phyloP scores from a whole-genome alignment of 1,140 invertebrate species.

The Tetragnatha versicolor region DNA sequence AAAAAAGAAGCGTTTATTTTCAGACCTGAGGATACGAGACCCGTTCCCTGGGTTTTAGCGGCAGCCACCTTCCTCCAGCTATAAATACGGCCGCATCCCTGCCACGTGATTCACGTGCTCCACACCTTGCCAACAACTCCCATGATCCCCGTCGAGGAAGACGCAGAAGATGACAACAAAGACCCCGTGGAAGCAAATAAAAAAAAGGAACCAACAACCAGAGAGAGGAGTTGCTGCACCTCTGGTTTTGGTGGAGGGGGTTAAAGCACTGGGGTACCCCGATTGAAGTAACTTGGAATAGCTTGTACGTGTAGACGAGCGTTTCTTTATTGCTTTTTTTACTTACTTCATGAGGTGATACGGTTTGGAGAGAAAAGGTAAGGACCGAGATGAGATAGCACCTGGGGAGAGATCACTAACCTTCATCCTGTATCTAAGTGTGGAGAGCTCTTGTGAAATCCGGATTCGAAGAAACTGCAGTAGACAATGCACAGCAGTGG shows the following conservation, averaged over 20 bases:
- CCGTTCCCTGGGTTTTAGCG: slow-evolving; percentile 8
- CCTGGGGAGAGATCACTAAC: slow-evolving; percentile 42
- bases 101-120: slow-evolving; percentile 29
- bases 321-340: slow-evolving; percentile 1
- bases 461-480: too few relatives aligned
- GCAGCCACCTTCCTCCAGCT: not conserved
- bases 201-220: not conserved
- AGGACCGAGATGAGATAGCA: slow-evolving; percentile 30
- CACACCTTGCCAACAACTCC: slow-evolving; percentile 20
- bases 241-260: slow-evolving; percentile 11
- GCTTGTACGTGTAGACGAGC: not conserved
- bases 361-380: not conserved
- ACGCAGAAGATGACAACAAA: slow-evolving; percentile 41
- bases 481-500: too few relatives aligned
- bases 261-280: slow-evolving; percentile 26
- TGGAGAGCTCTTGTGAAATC: too few relatives aligned
- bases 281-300: slow-evolving; percentile 35
- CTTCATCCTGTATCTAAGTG: not conserved
- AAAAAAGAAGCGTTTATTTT: slow-evolving; percentile 8
- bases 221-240: not conserved
- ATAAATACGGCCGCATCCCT: slow-evolving; percentile 37
- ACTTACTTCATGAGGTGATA: not conserved
- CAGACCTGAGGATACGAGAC: not conserved
- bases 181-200: slow-evolving; percentile 9
- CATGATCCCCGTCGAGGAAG: not conserved